Evolutionary conservation across 2,797 vertebrate species (phyloP).

Genomic region (Odontamblyopus lacepedii): DNA sequence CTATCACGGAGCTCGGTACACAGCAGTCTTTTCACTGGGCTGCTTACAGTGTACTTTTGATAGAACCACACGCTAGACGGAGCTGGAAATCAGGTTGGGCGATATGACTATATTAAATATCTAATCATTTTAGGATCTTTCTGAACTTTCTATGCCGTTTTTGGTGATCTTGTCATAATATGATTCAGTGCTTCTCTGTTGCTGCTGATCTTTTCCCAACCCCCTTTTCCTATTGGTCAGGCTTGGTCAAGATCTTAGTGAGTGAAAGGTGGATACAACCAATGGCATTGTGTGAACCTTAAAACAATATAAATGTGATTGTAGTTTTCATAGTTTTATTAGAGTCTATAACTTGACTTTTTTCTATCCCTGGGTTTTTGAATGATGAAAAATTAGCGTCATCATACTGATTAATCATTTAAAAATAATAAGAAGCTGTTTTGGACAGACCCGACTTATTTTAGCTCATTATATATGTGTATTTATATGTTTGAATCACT

Average conservation of each 20-base stretch:
- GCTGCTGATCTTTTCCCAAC: neutral
- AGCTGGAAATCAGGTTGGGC: neutral
- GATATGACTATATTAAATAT: neutral
- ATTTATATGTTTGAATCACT: neutral
- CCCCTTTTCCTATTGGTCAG: neutral
- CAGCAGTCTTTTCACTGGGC: constrained; percentile 24
- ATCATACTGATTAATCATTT: no score
- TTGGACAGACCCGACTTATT: neutral
- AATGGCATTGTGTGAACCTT: neutral
- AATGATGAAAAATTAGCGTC: no score
- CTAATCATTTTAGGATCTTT: neutral
- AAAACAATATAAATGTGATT: no score
- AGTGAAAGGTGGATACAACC: neutral
- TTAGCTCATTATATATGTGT: neutral
- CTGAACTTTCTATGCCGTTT: neutral
- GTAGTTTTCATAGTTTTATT: no score
- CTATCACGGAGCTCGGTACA: constrained; percentile 39
- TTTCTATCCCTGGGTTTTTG: no score
- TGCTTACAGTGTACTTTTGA: neutral
- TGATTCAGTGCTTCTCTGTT: neutral
- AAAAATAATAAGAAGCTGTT: no score
- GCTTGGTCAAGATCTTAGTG: neutral
- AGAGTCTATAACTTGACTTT: no score
- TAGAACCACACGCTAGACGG: neutral
- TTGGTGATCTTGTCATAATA: neutral